A percentile compares a stretch with the other conserved stretches of the same genome.
Conservation (phyloP, 2,888 invertebrate genomes). For the Cyaniris semiargus region DNA sequence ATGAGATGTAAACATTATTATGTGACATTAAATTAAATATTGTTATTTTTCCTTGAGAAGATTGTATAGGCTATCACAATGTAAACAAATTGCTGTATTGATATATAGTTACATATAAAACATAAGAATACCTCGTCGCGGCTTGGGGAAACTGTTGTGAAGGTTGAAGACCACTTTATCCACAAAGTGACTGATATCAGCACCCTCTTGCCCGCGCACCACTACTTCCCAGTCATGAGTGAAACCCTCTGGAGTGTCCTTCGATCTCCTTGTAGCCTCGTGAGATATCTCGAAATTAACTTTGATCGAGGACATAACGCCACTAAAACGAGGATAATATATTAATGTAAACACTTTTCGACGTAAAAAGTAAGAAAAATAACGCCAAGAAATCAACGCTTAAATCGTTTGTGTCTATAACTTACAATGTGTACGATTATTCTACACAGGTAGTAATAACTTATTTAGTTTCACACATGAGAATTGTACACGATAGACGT, state of each 20-base stretch:
- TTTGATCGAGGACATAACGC: slow-evolving; percentile 69
- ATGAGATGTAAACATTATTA: neutral
- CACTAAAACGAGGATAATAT: slow-evolving; percentile 46
- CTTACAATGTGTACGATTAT: slow-evolving; percentile 13
- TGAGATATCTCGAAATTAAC: slow-evolving; percentile 97
- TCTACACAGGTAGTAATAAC: neutral
- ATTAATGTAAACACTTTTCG: slow-evolving; percentile 32
- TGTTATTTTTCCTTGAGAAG: neutral
- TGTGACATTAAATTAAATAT: neutral
- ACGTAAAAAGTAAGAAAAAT: slow-evolving; percentile 32
- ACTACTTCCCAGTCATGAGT: slow-evolving; percentile 99
- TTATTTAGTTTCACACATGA: slow-evolving; percentile 47
- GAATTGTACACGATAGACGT: slow-evolving; percentile 49
- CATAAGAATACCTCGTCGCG: slow-evolving; percentile 87
- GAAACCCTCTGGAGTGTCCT: slow-evolving; percentile 92
- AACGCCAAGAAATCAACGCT: slow-evolving; percentile 28
- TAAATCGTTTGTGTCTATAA: slow-evolving; percentile 26
- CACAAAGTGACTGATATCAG: slow-evolving; percentile 93
- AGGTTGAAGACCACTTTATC: slow-evolving; percentile 95
- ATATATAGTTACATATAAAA: slow-evolving; percentile 6
- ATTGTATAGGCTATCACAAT: slow-evolving; percentile 17
- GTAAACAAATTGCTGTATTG: slow-evolving; percentile 18
- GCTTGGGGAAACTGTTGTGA: slow-evolving; percentile 95
- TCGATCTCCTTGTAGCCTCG: slow-evolving; percentile 89
- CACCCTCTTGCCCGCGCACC: slow-evolving; percentile 92